Evolutionary conservation across 1,140 invertebrate species (phyloP).

Genomic region (Goniozus legneri): DNA sequence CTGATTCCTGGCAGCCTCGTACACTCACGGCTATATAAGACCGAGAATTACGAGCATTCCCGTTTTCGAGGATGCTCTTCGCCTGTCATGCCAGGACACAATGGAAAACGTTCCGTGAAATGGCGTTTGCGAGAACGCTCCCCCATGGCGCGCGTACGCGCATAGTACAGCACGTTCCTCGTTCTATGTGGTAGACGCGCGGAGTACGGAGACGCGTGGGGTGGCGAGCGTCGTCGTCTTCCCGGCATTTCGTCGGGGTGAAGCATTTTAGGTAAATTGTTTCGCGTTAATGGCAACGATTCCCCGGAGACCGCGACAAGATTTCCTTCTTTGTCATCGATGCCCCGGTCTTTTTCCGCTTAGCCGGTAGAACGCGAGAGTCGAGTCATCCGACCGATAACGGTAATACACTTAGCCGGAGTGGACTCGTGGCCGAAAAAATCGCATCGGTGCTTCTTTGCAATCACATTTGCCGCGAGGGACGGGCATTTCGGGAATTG

Average conservation of each 20-base stretch:
- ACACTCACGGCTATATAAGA: no score
- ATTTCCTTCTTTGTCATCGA: neutral
- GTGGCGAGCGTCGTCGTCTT: conserved; percentile 13
- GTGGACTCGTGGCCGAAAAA: no score
- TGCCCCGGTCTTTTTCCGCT: neutral
- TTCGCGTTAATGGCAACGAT: conserved; percentile 22
- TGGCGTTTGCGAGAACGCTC: neutral
- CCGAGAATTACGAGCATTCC: conserved; percentile 38
- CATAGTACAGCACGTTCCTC: neutral
- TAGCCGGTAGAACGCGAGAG: no score
- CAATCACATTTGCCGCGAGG: conserved; percentile 15
- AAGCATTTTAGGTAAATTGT: conserved; percentile 40
- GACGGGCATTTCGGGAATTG: conserved; percentile 26
- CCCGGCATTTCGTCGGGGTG: conserved; percentile 21
- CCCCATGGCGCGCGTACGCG: neutral
- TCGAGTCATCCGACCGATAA: neutral
- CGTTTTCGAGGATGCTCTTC: conserved; percentile 23
- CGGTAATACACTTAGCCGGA: neutral
- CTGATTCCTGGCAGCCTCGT: conserved; percentile 12
- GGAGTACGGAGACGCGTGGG: conserved; percentile 10
- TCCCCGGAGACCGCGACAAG: neutral
- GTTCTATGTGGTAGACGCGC: neutral
- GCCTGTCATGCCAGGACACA: conserved; percentile 16
- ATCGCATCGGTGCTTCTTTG: no score
- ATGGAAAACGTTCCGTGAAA: conserved; percentile 21